Evolutionary conservation across 2,888 invertebrate genomes (phyloP).

Genomic region (Schizaphis graminum): DNA sequence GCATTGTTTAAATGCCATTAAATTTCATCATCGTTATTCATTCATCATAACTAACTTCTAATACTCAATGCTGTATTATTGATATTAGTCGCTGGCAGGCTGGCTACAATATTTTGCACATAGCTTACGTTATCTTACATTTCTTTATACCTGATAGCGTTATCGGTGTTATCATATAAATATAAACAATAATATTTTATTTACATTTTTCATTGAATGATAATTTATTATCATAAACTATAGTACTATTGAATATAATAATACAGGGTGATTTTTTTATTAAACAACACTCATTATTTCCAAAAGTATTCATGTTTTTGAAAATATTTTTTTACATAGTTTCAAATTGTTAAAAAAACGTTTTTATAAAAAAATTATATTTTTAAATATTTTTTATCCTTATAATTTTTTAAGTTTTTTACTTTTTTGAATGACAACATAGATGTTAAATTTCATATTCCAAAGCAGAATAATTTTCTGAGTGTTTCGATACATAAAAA

Average conservation of each 20-base stretch:
- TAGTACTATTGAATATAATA: neutral
- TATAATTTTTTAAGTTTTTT: too few relatives aligned
- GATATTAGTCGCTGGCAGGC: neutral
- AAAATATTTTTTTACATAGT: too few relatives aligned
- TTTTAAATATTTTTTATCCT: too few relatives aligned
- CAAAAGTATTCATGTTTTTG: too few relatives aligned
- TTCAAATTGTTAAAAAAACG: too few relatives aligned
- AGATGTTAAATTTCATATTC: too few relatives aligned
- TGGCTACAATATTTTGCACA: neutral
- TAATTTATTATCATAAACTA: neutral
- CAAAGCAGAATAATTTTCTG: too few relatives aligned
- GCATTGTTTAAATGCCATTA: conserved; percentile 2
- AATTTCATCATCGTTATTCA: conserved; percentile 1
- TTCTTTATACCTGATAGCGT: conserved; percentile 28
- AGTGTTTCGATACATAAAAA: too few relatives aligned
- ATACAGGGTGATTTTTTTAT: too few relatives aligned
- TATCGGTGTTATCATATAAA: conserved; percentile 24
- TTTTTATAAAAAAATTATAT: too few relatives aligned
- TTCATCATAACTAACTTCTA: neutral
- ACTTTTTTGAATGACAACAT: too few relatives aligned
- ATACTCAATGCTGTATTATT: neutral
- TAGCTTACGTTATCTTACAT: conserved; percentile 23
- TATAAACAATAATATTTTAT: conserved; percentile 34
- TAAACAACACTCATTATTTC: too few relatives aligned
- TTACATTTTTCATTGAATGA: conserved; percentile 22